Conservation (phyloP, 2,797 vertebrate species). For the Nyctibius grandis region DNA sequence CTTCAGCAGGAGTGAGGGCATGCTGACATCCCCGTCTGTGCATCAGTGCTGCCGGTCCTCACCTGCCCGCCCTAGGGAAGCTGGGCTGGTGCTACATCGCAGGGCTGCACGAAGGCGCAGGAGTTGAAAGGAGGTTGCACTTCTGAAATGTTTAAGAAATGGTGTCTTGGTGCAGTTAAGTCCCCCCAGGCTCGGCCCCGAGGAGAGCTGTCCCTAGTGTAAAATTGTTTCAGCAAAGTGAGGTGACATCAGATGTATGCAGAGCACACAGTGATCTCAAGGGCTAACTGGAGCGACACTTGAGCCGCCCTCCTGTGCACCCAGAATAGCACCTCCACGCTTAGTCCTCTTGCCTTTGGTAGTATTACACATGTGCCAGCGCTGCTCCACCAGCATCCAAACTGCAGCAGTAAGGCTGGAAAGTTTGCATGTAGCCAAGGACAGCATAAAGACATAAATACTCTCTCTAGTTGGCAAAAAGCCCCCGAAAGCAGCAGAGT, state of each 20-base stretch:
- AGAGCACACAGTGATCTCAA: not conserved
- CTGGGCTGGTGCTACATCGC: not conserved
- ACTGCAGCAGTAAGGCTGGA: not conserved
- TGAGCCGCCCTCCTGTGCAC: not conserved
- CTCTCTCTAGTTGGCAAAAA: too few species aligned
- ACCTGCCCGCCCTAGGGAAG: not conserved
- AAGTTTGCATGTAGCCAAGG: not conserved
- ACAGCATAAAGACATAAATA: not conserved
- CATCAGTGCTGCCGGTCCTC: not conserved
- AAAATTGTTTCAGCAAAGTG: not conserved
- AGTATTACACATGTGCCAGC: not conserved
- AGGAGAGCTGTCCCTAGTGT: not conserved
- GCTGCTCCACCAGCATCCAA: not conserved
- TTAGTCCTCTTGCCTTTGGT: not conserved
- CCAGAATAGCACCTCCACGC: not conserved
- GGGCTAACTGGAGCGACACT: not conserved
- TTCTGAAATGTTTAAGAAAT: not conserved
- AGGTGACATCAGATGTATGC: not conserved
- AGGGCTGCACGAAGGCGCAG: fast-evolving
- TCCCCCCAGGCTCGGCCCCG: not conserved
- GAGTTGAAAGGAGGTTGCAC: not conserved
- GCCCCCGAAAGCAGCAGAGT: not conserved
- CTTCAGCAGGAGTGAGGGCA: not conserved
- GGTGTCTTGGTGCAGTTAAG: not conserved
- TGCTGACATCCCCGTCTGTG: not conserved